These are phyloP conservation scores for Botia kubotai DNA, from an alignment of 2,797 vertebrate genomes.

Conservation along the genomic window DNA sequence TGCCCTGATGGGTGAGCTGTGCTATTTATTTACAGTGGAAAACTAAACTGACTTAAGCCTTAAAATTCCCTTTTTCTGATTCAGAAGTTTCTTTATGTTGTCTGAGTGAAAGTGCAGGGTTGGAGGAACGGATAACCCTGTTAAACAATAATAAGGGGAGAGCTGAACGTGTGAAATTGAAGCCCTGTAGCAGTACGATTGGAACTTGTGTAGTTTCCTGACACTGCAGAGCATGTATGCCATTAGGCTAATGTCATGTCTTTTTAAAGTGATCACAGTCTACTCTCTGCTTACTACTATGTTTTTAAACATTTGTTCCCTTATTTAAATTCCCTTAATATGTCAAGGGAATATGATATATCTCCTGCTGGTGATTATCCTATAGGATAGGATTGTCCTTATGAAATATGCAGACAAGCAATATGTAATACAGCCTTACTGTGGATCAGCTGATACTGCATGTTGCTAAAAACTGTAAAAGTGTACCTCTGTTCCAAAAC, in stretches of 20 bases:
- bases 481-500: background rate
- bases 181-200: slow-evolving; percentile 22
- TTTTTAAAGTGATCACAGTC: background rate
- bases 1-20: background rate
- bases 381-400: slow-evolving; percentile 25
- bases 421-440: background rate
- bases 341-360: too few relatives aligned
- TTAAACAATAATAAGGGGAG: slow-evolving; percentile 32
- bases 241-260: slow-evolving; percentile 35
- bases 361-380: too few relatives aligned
- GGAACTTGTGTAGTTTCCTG: slow-evolving; percentile 36
- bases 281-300: slow-evolving; percentile 16
- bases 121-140: slow-evolving; percentile 14
- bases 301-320: background rate
- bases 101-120: background rate
- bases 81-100: background rate
- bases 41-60: slow-evolving; percentile 1
- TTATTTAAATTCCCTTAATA: slow-evolving; percentile 27
- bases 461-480: background rate
- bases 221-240: slow-evolving; percentile 36
- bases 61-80: background rate
- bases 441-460: background rate
- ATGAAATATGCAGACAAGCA: slow-evolving; percentile 6
- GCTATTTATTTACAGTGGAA: background rate
- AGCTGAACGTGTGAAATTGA: slow-evolving; percentile 33